Conservation (phyloP, 2,113 vertebrate genomes). For the Boulengeromyrus knoepffleri region DNA sequence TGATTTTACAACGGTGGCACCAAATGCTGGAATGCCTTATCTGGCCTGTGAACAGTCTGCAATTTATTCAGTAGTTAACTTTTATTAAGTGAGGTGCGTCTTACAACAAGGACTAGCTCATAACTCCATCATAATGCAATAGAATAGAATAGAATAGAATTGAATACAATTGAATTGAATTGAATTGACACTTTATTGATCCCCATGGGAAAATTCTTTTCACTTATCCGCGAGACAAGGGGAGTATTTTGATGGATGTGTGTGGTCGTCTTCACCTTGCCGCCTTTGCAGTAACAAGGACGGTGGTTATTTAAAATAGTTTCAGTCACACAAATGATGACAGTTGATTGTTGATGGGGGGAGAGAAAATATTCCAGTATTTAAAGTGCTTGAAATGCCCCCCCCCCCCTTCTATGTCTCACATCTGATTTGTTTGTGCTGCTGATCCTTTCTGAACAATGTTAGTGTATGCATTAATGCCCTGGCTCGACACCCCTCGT, state of each 20-base stretch:
- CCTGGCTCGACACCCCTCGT: background rate
- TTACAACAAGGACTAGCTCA: background rate
- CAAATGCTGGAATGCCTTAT: background rate
- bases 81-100: background rate
- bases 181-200: background rate
- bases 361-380: background rate
- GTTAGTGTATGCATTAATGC: background rate
- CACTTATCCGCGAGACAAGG: background rate
- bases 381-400: background rate
- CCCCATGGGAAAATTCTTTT: background rate
- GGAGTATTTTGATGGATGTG: background rate
- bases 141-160: background rate
- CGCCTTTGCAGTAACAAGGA: background rate
- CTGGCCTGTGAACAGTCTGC: background rate
- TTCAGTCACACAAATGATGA: background rate
- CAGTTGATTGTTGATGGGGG: background rate
- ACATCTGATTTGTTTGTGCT: background rate
- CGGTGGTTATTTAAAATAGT: background rate
- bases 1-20: background rate
- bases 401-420: background rate
- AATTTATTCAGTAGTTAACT: background rate
- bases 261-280: background rate
- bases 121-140: background rate
- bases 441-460: background rate
- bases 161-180: background rate